These are phyloP conservation scores for Caenorhabditis sp. DNA, from an alignment of 2,888 invertebrate species.

Conservation along the genomic window DNA sequence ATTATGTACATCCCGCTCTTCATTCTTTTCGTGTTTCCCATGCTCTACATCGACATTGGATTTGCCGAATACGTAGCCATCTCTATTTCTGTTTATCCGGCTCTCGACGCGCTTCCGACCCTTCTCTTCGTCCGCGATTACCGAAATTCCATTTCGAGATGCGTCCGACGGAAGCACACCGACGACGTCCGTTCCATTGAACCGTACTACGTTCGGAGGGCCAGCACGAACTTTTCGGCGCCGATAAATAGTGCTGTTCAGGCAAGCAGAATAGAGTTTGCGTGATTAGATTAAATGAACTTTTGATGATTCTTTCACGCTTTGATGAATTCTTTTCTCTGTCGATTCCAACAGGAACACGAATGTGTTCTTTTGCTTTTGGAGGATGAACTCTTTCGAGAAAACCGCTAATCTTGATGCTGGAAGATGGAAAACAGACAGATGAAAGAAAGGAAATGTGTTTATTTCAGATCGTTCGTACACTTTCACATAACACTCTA, in stretches of 20 bases:
- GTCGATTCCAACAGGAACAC: too few relatives aligned
- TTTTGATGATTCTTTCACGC: not conserved
- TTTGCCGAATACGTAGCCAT: slow-evolving; percentile 34
- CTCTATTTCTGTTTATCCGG: slow-evolving; percentile 33
- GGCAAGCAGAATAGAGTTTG: slow-evolving; percentile 4
- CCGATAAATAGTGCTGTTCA: slow-evolving; percentile 12
- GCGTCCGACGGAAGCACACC: not conserved
- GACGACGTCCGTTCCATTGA: slow-evolving; percentile 4
- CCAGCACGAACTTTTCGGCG: slow-evolving; percentile 17
- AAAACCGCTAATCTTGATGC: too few relatives aligned
- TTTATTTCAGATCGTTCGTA: slow-evolving; percentile 8
- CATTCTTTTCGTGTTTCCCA: slow-evolving; percentile 26
- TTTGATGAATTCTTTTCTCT: too few relatives aligned
- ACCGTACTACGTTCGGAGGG: slow-evolving; percentile 26
- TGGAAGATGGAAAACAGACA: not conserved
- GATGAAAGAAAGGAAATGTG: not conserved
- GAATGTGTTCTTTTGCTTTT: too few relatives aligned
- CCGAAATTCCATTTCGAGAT: slow-evolving; percentile 6
- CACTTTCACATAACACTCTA: not conserved
- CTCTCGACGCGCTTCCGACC: slow-evolving; percentile 38
- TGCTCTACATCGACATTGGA: slow-evolving; percentile 29
- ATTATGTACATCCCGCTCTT: slow-evolving; percentile 35
- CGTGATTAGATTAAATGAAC: not conserved
- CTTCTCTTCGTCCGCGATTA: slow-evolving; percentile 30
- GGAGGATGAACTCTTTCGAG: too few relatives aligned